Percentiles rank a stretch among this genome's conserved stretches.
Conservation (phyloP, 2,888 invertebrate species). For the Ophioninae sp. region DNA sequence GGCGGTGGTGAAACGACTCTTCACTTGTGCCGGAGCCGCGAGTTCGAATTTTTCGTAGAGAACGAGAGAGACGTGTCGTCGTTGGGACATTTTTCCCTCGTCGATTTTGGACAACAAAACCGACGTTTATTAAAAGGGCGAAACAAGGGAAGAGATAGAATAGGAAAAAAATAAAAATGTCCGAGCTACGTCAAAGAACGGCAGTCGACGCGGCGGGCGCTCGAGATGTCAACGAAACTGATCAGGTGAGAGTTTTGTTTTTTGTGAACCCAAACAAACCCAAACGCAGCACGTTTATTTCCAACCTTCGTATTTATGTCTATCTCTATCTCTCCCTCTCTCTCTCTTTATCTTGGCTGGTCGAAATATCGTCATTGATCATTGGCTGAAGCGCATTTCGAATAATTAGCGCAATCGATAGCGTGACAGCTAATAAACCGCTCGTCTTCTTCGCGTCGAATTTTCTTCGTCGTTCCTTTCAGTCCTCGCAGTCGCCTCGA, state of each 20-base stretch:
- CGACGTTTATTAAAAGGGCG: background rate
- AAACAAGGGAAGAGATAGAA: conserved; percentile 14
- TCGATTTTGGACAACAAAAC: background rate
- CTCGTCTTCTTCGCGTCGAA: background rate
- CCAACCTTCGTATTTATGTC: background rate
- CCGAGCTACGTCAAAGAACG: conserved; percentile 77
- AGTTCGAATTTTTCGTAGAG: conserved; percentile 54
- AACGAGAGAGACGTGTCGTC: background rate
- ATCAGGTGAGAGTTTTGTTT: conserved; percentile 73
- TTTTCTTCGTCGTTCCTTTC: background rate
- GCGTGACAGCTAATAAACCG: background rate
- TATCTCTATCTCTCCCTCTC: background rate
- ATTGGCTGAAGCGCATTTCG: background rate
- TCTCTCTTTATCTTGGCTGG: background rate
- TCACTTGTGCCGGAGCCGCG: conserved; percentile 67
- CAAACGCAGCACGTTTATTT: too few relatives aligned
- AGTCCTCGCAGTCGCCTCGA: background rate
- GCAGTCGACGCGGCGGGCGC: conserved; percentile 72
- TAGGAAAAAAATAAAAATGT: conserved; percentile 70
- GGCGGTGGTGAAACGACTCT: conserved; percentile 46
- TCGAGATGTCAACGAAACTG: conserved; percentile 75
- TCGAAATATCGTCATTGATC: background rate
- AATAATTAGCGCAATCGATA: background rate
- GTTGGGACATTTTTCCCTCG: background rate
- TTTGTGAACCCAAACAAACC: conserved; percentile 16